Percentiles rank a stretch among this genome's conserved stretches.
Conservation (phyloP, 2,888 invertebrate species). For the Mantis religiosa region DNA sequence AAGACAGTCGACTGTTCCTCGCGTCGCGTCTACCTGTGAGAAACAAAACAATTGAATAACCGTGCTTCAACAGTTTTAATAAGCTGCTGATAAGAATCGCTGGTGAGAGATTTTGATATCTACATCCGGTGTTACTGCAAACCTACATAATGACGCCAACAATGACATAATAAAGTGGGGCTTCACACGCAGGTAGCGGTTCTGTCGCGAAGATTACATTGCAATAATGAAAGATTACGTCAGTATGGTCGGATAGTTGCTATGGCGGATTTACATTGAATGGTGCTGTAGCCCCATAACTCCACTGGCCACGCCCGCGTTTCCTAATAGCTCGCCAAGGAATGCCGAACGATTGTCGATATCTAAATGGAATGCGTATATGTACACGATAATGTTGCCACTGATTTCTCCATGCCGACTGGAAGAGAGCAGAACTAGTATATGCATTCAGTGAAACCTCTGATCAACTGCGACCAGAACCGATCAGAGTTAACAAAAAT, state of each 20-base stretch:
- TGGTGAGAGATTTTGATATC: not conserved
- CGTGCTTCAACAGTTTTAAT: not conserved
- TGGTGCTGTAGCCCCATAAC: not conserved
- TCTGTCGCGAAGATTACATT: not conserved
- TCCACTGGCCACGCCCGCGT: not conserved
- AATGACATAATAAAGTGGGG: no score
- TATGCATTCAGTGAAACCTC: no score
- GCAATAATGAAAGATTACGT: not conserved
- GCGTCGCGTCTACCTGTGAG: not conserved
- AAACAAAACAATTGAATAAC: not conserved
- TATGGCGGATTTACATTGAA: not conserved
- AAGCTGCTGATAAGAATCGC: not conserved
- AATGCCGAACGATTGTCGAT: no score
- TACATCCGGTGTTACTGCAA: not conserved
- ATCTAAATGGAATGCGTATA: not conserved
- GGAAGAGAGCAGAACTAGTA: no score
- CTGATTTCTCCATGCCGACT: no score
- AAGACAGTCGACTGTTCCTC: not conserved
- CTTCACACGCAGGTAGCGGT: not conserved
- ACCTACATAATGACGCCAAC: not conserved
- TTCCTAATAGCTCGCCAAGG: not conserved
- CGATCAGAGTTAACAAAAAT: no score
- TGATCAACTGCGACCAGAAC: no score
- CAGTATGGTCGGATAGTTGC: not conserved
- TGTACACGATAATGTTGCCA: no score